Evolutionary conservation across 2,888 invertebrate species (phyloP), one percentile per base, ranked within the genome.

Genomic region (Brachynemurus nebulosus): DNA sequence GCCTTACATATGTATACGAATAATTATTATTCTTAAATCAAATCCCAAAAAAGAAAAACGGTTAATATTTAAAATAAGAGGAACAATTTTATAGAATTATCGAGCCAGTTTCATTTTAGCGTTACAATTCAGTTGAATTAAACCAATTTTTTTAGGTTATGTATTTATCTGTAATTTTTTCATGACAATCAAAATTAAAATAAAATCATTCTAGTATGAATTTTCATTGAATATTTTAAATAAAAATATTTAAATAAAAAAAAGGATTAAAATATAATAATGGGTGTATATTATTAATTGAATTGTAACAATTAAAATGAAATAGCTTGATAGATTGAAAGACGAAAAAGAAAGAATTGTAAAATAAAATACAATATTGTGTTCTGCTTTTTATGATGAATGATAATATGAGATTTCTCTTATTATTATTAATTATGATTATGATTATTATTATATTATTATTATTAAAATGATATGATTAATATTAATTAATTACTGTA

Each of bases 1-100:
- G 76, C 77, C 77, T 77, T 77, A 76, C 70, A 69, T 72, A 76
- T 74, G 77, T 77, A 77, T 77, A 77, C 77, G 77, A 76, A 68
- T 62, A 59, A 50, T 45, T 51, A 50, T 51, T 53, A 54, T 57
- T 59, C 56, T 54, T 56, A 55, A 56, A 57, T 54, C 57, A 53
- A 53, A 50, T 49, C 50, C 47, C 50, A 35, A 40, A 37, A 45
- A 25, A 38, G 40, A 52, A 55, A 63, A 59, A 20, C 21, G 16
- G 14, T 20, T 34, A 21, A 34, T 33, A 20, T 34, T 14, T 8
- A 33, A 33, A 33, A 25, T 17, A 17, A 21, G 39, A 39, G 11
- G 20, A n/a, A n/a, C n/a, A n/a, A n/a, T n/a, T n/a, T n/a, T n/a
- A n/a, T n/a, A n/a, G n/a, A n/a, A n/a, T n/a, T n/a, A n/a, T n/a